A percentile compares a stretch with the other conserved stretches of the same genome.
Conservation (phyloP, 2,888 invertebrate species). For the Drosophila heteroneura region DNA sequence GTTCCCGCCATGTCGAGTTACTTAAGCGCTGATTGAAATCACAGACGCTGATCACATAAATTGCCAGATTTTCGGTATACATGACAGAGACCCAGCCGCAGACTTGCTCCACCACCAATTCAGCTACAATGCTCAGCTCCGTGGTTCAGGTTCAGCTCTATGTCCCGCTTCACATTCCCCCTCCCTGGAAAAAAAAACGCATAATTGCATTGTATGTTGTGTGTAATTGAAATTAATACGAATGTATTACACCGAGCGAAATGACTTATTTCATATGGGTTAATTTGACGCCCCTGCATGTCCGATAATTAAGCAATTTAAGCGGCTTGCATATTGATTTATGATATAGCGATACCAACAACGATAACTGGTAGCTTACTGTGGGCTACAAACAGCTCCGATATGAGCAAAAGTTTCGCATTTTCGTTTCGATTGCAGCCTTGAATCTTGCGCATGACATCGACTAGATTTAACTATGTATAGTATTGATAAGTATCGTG, state of each 20-base stretch:
- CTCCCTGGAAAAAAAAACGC: slow-evolving; percentile 43
- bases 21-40: slow-evolving; percentile 79
- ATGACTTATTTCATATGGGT: slow-evolving; percentile 76
- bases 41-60: slow-evolving; percentile 83
- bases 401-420: slow-evolving; percentile 14
- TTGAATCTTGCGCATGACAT: background rate
- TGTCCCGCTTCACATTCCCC: slow-evolving; percentile 6
- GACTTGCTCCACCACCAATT: slow-evolving; percentile 5
- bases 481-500: no score
- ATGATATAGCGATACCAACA: slow-evolving; percentile 57
- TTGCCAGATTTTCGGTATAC: slow-evolving; percentile 80
- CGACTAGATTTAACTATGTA: background rate
- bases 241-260: slow-evolving; percentile 72
- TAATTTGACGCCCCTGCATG: slow-evolving; percentile 72
- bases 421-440: slow-evolving; percentile 9
- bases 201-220: slow-evolving; percentile 82
- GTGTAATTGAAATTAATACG: slow-evolving; percentile 83
- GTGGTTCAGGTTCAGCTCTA: slow-evolving; percentile 39
- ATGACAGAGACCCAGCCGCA: slow-evolving; percentile 55
- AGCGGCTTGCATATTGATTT: slow-evolving; percentile 81
- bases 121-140: slow-evolving; percentile 10
- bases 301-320: slow-evolving; percentile 82
- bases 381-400: slow-evolving; percentile 45
- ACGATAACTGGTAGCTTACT: slow-evolving; percentile 46
- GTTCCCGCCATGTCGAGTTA: slow-evolving; percentile 6